Percentiles rank a stretch among this genome's conserved stretches.
These are phyloP conservation scores for Haliclystus octoradiatus DNA, from an alignment of 30 jellyfish, hydroid and myxozoan genomes.

Conservation along the genomic window DNA sequence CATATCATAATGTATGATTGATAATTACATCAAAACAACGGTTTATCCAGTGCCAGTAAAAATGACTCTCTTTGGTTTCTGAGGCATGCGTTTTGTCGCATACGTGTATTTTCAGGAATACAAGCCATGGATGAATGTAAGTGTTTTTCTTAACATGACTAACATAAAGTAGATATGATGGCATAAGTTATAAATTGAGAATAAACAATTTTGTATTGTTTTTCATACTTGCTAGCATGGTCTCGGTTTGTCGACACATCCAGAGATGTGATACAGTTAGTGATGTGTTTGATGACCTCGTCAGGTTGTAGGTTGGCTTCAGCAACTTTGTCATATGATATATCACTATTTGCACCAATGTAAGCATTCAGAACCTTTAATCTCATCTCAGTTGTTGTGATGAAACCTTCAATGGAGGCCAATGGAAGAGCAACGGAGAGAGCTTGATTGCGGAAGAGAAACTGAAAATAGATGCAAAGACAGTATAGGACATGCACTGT, in stretches of 20 bases:
- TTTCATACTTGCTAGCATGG: slow-evolving; percentile 58
- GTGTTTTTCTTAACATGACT: too few relatives aligned
- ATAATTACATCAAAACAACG: too few relatives aligned
- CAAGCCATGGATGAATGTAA: too few relatives aligned
- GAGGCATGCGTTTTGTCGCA: too few relatives aligned
- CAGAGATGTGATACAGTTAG: slow-evolving; percentile 60
- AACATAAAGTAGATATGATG: too few relatives aligned
- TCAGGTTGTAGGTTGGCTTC: slow-evolving; percentile 80
- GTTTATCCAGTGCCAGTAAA: too few relatives aligned
- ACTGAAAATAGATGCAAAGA: too few relatives aligned
- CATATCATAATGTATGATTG: too few relatives aligned
- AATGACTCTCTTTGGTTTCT: too few relatives aligned
- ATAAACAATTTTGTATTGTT: too few relatives aligned
- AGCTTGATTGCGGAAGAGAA: slow-evolving; percentile 63
- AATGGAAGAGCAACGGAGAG: slow-evolving; percentile 45
- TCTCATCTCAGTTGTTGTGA: slow-evolving; percentile 79
- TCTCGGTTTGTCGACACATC: slow-evolving; percentile 68
- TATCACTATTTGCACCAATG: slow-evolving; percentile 48
- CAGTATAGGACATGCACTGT: not conserved
- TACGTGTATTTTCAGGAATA: too few relatives aligned
- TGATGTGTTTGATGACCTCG: slow-evolving; percentile 69
- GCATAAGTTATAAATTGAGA: too few relatives aligned
- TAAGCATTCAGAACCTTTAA: slow-evolving; percentile 55
- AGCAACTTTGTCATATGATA: slow-evolving; percentile 46
- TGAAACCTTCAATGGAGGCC: slow-evolving; percentile 60